Base-by-base conservation (phyloP, 2,113 vertebrate genomes). In the Quiscalus mexicanus region DNA sequence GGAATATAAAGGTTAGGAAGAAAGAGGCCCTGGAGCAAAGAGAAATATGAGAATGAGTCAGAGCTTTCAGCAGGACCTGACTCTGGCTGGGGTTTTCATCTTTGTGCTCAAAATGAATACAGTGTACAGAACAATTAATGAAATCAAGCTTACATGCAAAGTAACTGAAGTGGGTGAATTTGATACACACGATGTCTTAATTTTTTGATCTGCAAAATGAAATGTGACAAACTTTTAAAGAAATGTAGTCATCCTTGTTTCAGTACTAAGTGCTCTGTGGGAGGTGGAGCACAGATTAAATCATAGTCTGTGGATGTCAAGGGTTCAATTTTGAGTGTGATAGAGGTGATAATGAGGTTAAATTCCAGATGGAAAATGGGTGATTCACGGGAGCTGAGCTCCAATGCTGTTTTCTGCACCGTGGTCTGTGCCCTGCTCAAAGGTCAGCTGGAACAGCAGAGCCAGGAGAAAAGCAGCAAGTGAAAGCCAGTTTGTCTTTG, bases 31-130 rank as follows among this genome's bases (percentile, higher is more conserved):
- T 74, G 55, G 60, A 95, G 81, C 52, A 84, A 90, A 76, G 77
- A 85, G 73, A 92, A 95, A 83, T 68, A 92, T 6, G 59, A 94
- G 92, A 93, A 91, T 95, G 95, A 97, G 85, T 96, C 95, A 97
- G 89, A 91, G 80, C 73, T 91, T 95, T 94, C 94, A 94, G 87
- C 80, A 76, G 67, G 83, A 71, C 94, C 70, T 84, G 86, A 25
- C 76, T 90, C 91, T 95, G 81, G 52, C 83, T 93, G 84, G 25
- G 74, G 70, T 87, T 95, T 95, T 91, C 85, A 81, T 95, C 75
- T 95, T 69, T 87, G 78, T 85, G 87, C 89, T 94, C 52, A 93
- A 85, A 96, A 85, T 70, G 59, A 94, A 63, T 52, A 37, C 7
- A 78, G 83, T 12, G 3, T 56, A 67, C 64, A 39, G 77, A 95